phyloP scores from a whole-genome alignment of 2,888 invertebrate genomes.

The Micropterix aruncella region DNA sequence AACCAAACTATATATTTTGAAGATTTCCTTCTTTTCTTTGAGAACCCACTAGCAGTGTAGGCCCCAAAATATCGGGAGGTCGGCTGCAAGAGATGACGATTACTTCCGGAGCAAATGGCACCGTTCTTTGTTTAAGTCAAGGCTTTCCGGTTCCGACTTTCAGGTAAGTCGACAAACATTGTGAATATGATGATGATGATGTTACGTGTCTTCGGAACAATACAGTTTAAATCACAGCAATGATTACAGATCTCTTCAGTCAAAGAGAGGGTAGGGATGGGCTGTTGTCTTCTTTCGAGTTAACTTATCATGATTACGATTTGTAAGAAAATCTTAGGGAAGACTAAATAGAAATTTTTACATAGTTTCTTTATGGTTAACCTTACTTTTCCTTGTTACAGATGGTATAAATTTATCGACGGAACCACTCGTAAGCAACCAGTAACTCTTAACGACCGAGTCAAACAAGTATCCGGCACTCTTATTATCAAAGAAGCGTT shows the following conservation, averaged over 20 bases:
- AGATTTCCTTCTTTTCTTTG: conserved; percentile 15
- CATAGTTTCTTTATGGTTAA: conserved; percentile 1
- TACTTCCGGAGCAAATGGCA: conserved; percentile 19
- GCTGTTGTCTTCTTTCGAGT: not conserved
- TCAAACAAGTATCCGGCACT: conserved; percentile 88
- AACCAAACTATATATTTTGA: too few species aligned
- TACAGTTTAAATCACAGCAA: too few species aligned
- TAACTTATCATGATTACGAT: not conserved
- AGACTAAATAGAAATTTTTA: conserved; percentile 3
- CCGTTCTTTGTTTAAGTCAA: conserved; percentile 59
- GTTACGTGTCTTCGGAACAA: too few species aligned
- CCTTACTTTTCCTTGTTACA: conserved; percentile 45
- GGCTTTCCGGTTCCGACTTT: conserved; percentile 59
- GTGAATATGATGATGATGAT: too few species aligned
- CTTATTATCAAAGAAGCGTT: conserved; percentile 83
- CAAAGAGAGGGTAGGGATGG: too few species aligned
- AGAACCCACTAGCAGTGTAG: conserved; percentile 56
- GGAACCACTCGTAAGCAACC: conserved; percentile 75
- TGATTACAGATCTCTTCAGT: too few species aligned
- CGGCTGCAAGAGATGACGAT: conserved; percentile 37
- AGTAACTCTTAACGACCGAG: conserved; percentile 79
- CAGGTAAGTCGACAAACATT: conserved; percentile 41
- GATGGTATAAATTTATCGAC: conserved; percentile 91
- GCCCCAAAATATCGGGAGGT: conserved; percentile 45
- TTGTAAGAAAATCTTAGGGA: not conserved